Conservation (phyloP, 2,888 invertebrate genomes). For the Hirudinaria manillensis region DNA sequence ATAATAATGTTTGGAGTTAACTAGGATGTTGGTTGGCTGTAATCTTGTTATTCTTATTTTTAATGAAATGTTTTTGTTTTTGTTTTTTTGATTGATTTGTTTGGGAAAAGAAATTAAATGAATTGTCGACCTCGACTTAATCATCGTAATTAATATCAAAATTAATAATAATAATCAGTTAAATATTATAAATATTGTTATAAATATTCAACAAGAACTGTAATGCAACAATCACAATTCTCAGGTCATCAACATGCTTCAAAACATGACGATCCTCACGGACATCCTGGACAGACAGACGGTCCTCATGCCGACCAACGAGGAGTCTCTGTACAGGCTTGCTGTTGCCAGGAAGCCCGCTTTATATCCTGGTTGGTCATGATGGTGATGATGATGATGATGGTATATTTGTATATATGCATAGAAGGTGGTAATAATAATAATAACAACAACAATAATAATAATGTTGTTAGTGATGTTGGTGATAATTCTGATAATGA, state of each 20-base stretch:
- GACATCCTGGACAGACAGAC: not conserved
- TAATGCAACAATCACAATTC: not conserved
- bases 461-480: too few relatives aligned
- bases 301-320: not conserved
- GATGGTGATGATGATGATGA: not conserved
- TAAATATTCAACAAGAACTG: not conserved
- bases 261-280: not conserved
- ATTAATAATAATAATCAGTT: too few relatives aligned
- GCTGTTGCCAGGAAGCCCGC: not conserved
- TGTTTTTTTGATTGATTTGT: too few relatives aligned
- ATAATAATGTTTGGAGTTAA: too few relatives aligned
- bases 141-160: too few relatives aligned
- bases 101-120: too few relatives aligned
- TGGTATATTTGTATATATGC: not conserved
- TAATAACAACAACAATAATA: not conserved
- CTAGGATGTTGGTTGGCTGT: too few relatives aligned
- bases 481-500: too few relatives aligned
- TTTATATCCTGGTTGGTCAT: not conserved
- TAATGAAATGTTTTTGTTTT: too few relatives aligned
- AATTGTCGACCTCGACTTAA: too few relatives aligned
- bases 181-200: not conserved
- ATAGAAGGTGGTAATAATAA: not conserved
- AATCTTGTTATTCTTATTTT: too few relatives aligned
- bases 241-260: not conserved
- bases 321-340: not conserved